A percentile compares a stretch with the other conserved stretches of the same genome.
phyloP scores from a whole-genome alignment of 2,888 invertebrate species.

The Sycophila texana region DNA sequence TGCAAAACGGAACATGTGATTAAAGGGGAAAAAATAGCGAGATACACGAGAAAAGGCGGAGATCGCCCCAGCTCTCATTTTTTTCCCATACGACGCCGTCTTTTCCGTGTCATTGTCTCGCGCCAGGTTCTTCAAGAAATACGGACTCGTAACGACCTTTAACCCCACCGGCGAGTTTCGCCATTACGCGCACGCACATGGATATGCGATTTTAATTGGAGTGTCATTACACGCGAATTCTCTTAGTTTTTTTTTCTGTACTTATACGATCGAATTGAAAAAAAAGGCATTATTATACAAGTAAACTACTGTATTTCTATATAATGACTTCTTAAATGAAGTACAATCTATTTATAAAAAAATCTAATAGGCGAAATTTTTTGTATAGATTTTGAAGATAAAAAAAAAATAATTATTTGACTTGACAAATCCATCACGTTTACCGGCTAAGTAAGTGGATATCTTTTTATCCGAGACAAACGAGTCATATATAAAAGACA shows the following conservation, averaged over 20 bases:
- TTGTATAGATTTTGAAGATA: no score
- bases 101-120: constrained; percentile 47
- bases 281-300: neutral
- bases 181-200: constrained; percentile 1
- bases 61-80: constrained; percentile 6
- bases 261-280: neutral
- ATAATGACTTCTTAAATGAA: no score
- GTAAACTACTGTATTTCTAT: neutral
- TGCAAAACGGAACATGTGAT: constrained; percentile 20
- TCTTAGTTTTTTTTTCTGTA: constrained; percentile 11
- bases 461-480: neutral
- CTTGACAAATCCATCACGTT: no score
- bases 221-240: neutral
- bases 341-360: neutral
- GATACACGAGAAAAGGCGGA: neutral
- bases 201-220: neutral
- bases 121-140: constrained; percentile 35
- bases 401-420: no score
- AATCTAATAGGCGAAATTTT: no score
- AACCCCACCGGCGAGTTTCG: constrained; percentile 29
- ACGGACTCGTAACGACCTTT: constrained; percentile 28
- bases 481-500: neutral
- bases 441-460: neutral
- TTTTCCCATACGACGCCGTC: constrained; percentile 22
- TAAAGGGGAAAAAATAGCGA: constrained; percentile 20